Evolutionary conservation across 2,113 vertebrate genomes (phyloP).

Genomic region (Chaetodon trifascialis): DNA sequence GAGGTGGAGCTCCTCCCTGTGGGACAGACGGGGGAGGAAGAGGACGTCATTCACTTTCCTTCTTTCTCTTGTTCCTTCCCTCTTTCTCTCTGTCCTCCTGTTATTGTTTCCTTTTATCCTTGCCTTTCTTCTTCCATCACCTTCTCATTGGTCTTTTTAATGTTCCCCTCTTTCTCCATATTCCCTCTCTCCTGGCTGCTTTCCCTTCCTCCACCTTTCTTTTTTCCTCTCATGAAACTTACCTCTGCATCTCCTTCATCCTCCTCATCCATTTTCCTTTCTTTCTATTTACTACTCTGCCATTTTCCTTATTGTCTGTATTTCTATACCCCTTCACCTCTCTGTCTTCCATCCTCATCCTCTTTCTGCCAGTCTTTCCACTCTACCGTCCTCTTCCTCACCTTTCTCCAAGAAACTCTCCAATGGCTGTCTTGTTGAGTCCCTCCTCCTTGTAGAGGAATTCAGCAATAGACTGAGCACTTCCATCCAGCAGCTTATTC

Average conservation of each 20-base stretch:
- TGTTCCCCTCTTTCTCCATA: neutral
- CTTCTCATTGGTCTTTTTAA: neutral
- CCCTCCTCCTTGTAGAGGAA: slow-evolving; percentile 97
- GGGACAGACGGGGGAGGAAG: neutral
- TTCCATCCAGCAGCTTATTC: slow-evolving; percentile 85
- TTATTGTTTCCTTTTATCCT: too few species aligned
- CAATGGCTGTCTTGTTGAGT: slow-evolving; percentile 96
- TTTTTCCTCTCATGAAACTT: too few species aligned
- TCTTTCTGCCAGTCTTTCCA: neutral
- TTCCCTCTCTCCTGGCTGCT: neutral
- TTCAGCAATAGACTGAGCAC: slow-evolving; percentile 85
- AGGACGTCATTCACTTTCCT: neutral
- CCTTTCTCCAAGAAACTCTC: slow-evolving; percentile 94
- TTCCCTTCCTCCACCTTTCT: neutral
- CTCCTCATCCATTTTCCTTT: neutral
- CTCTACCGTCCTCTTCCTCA: slow-evolving; percentile 53
- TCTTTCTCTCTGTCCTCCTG: too few species aligned
- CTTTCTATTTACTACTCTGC: neutral
- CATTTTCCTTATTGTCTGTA: neutral
- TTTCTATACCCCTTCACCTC: neutral
- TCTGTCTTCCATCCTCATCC: neutral
- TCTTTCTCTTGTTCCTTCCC: too few species aligned
- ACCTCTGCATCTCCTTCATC: too few species aligned
- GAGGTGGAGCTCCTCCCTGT: slow-evolving; percentile 91
- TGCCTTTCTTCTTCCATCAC: neutral